Percentiles rank a stretch among this genome's conserved stretches.
These are phyloP conservation scores for Brenthis ino DNA, from an alignment of 2,888 invertebrate genomes.

Conservation along the genomic window DNA sequence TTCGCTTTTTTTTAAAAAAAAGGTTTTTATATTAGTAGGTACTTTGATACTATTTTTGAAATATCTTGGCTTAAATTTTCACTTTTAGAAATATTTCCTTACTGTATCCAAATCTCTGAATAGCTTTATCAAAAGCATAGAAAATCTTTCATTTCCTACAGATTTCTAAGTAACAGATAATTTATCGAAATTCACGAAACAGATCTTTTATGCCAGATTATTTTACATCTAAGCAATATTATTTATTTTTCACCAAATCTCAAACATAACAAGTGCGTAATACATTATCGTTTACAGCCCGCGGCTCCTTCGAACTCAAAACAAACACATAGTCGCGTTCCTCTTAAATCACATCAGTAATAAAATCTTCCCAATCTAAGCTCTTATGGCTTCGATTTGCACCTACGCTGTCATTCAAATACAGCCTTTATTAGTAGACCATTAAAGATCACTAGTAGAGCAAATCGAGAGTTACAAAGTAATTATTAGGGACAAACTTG, in stretches of 20 bases:
- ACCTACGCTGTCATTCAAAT: constrained; percentile 8
- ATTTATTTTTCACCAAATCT: constrained; percentile 6
- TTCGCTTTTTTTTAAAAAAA: no score
- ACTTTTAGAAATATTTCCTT: no score
- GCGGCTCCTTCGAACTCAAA: constrained; percentile 36
- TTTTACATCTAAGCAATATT: constrained; percentile 1
- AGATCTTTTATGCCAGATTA: not conserved
- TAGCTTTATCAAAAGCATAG: no score
- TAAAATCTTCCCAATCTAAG: constrained; percentile 36
- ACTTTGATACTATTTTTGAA: no score
- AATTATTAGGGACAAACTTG: constrained; percentile 28
- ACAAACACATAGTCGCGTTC: constrained; percentile 36
- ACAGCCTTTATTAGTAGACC: not conserved
- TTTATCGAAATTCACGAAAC: not conserved
- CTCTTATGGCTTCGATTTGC: constrained; percentile 25
- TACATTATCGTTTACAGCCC: constrained; percentile 34
- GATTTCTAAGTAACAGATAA: not conserved
- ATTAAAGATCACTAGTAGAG: not conserved
- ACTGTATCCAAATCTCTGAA: no score
- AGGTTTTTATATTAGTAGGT: no score
- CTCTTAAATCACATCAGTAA: constrained; percentile 39
- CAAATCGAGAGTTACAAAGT: constrained; percentile 1
- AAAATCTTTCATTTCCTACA: no score
- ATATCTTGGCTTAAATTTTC: no score
- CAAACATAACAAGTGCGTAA: constrained; percentile 3